Evolutionary conservation across 1,140 invertebrate species (phyloP).

Genomic region (Probaryconus sp.): DNA sequence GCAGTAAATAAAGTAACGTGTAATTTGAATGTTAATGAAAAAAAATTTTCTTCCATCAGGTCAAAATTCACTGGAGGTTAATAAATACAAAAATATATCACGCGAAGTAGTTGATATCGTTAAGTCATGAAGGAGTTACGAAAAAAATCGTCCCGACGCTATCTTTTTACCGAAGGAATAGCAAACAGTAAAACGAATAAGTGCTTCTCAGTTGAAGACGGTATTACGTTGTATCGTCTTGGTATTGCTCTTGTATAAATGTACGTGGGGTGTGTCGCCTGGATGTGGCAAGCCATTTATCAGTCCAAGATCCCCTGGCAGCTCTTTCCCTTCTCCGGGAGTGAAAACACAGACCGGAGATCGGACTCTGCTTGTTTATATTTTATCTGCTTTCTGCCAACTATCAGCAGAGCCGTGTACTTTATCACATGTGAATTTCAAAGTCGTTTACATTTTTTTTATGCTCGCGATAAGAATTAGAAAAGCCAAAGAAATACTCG

Average conservation of each 20-base stretch:
- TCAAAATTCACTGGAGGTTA: conserved; percentile 12
- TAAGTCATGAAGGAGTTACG: conserved; percentile 24
- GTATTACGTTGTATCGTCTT: conserved; percentile 65
- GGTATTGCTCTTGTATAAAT: conserved; percentile 63
- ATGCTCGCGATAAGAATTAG: conserved; percentile 5
- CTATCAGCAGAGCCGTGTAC: conserved; percentile 18
- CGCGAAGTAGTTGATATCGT: conserved; percentile 8
- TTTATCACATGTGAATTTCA: conserved; percentile 43
- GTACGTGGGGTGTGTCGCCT: conserved; percentile 63
- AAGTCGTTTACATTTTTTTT: conserved; percentile 18
- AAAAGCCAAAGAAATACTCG: not conserved
- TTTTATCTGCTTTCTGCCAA: conserved; percentile 47
- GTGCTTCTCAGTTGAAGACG: conserved; percentile 61
- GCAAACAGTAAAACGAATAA: conserved; percentile 60
- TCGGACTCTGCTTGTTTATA: conserved; percentile 60
- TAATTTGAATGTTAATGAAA: too few relatives aligned
- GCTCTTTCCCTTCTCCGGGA: conserved; percentile 52
- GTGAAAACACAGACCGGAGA: conserved; percentile 61
- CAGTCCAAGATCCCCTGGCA: conserved; percentile 43
- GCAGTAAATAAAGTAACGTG: too few relatives aligned
- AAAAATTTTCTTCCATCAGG: not conserved
- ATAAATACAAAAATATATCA: conserved; percentile 2
- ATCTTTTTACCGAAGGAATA: conserved; percentile 37
- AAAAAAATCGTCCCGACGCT: conserved; percentile 38
- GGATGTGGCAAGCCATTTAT: conserved; percentile 69